A percentile compares a stretch with the other conserved stretches of the same genome.
phyloP scores from a whole-genome alignment of 2,113 vertebrate species.

The Myotis brandtii region DNA sequence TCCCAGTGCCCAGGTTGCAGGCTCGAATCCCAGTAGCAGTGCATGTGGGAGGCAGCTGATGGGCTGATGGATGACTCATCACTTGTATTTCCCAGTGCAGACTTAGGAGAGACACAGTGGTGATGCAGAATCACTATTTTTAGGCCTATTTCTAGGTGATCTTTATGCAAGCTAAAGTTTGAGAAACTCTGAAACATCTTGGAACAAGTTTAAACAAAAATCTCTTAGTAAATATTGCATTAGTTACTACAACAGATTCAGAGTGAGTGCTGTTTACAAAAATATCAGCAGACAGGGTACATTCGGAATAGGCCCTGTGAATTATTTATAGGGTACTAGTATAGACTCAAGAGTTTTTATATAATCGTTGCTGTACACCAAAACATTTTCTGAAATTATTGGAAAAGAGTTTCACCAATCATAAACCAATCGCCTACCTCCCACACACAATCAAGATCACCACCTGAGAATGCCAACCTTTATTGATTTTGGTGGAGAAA shows the following conservation, averaged over 20 bases:
- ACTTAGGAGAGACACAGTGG: not conserved
- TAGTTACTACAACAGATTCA: not conserved
- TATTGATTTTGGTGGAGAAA: not conserved
- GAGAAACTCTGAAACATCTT: not conserved
- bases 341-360: not conserved
- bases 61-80: not conserved
- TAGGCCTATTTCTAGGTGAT: not conserved
- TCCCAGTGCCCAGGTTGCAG: not conserved
- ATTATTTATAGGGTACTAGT: not conserved
- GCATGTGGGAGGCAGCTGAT: not conserved
- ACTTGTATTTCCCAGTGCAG: not conserved
- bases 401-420: not conserved
- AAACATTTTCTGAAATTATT: not conserved
- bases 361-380: not conserved
- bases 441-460: not conserved
- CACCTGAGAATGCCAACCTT: not conserved
- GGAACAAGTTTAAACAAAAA: slow-evolving; percentile 5
- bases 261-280: not conserved
- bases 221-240: not conserved
- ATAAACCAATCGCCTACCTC: not conserved
- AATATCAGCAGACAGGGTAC: not conserved
- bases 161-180: not conserved
- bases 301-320: not conserved
- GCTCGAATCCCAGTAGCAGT: not conserved
- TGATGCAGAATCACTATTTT: not conserved